phyloP scores from a whole-genome alignment of 2,888 invertebrate species.

The Brachyptera putata region DNA sequence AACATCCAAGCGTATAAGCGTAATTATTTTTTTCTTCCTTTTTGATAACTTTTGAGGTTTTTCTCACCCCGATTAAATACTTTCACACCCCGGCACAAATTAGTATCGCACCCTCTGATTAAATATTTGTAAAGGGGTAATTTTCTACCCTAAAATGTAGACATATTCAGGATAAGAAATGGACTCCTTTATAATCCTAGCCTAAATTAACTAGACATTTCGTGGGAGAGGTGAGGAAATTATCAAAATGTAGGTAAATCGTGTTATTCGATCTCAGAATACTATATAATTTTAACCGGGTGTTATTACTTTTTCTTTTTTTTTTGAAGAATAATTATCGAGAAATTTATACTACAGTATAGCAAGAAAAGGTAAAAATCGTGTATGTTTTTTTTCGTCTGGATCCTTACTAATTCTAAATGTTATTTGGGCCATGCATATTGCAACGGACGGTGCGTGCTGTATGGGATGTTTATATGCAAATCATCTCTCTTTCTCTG shows the following conservation, averaged over 20 bases:
- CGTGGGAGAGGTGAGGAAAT: slow-evolving; percentile 10
- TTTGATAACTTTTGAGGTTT: too few relatives aligned
- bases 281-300: slow-evolving; percentile 16
- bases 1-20: too few relatives aligned
- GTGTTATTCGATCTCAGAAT: not conserved
- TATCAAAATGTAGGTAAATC: slow-evolving; percentile 19
- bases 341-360: slow-evolving; percentile 6
- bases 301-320: not conserved
- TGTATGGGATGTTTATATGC: not conserved
- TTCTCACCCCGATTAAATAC: not conserved
- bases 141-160: not conserved
- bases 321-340: slow-evolving; percentile 11
- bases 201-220: not conserved
- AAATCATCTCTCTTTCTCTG: slow-evolving; percentile 1
- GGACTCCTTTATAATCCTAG: too few relatives aligned
- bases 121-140: slow-evolving; percentile 9
- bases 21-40: too few relatives aligned
- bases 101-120: not conserved
- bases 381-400: not conserved
- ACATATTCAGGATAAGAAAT: not conserved
- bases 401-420: slow-evolving; percentile 3
- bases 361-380: not conserved
- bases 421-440: slow-evolving; percentile 10
- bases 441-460: slow-evolving; percentile 1
- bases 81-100: slow-evolving; percentile 7